These are phyloP conservation scores for Clarias laeviceps DNA, from an alignment of 2,797 vertebrate species.

Conservation along the genomic window DNA sequence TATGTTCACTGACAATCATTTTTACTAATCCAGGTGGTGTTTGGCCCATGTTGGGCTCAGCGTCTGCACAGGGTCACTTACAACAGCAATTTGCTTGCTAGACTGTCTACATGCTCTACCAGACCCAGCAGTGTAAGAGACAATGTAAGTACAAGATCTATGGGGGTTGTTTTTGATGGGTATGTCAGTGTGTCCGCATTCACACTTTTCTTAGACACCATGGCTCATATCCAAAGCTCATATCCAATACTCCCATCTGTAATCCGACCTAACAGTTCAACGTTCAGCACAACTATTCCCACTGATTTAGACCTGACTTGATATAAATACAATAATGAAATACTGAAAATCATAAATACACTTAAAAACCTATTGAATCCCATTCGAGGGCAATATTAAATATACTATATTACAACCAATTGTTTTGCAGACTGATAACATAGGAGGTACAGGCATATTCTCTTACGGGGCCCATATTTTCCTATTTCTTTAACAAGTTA, in stretches of 20 bases:
- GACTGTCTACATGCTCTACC: neutral
- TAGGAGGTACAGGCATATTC: no score
- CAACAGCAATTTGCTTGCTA: neutral
- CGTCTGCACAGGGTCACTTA: neutral
- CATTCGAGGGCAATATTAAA: neutral
- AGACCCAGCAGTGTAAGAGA: neutral
- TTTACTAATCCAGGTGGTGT: conserved; percentile 18
- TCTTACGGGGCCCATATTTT: no score
- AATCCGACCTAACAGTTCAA: neutral
- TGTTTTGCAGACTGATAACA: no score
- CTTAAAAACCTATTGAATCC: neutral
- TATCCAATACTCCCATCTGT: neutral
- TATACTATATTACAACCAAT: no score
- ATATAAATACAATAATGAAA: neutral
- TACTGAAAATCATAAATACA: neutral
- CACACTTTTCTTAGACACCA: neutral
- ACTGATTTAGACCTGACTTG: neutral
- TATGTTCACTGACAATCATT: neutral
- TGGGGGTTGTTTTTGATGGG: neutral
- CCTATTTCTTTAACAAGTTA: no score
- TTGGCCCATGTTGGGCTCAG: neutral
- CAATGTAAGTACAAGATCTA: neutral
- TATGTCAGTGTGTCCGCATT: neutral
- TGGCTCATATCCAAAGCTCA: neutral
- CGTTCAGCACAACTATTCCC: no score